Conservation (phyloP, 2,113 vertebrate genomes). For the Cygnus buccinator region DNA sequence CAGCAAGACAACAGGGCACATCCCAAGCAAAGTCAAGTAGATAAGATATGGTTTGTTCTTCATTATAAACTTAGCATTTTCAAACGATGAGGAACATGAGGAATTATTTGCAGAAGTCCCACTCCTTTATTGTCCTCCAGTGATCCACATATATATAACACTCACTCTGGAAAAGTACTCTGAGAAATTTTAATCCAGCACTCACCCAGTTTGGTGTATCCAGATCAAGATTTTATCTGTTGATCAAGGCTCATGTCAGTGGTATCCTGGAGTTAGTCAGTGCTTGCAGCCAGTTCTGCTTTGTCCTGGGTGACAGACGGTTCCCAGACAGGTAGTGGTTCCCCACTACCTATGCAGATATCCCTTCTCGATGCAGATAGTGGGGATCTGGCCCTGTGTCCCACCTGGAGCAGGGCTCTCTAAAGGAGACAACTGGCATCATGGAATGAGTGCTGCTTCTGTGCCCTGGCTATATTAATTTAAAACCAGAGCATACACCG, state of each 20-base stretch:
- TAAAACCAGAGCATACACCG: neutral
- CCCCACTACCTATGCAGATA: neutral
- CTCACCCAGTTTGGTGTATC: neutral
- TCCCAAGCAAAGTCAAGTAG: neutral
- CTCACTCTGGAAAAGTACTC: neutral
- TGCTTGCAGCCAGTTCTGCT: neutral
- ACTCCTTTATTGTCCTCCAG: neutral
- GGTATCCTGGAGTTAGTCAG: neutral
- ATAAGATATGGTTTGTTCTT: neutral
- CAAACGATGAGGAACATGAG: neutral
- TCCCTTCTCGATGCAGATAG: accelerated
- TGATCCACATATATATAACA: neutral
- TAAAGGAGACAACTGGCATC: neutral
- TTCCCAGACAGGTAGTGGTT: neutral
- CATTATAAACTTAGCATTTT: neutral
- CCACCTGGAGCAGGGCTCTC: neutral
- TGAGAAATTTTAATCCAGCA: neutral
- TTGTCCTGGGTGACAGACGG: neutral
- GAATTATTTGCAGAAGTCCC: neutral
- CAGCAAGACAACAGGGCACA: neutral
- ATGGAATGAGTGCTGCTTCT: neutral
- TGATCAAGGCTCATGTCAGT: neutral
- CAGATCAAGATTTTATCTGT: neutral
- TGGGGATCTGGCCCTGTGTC: accelerated
- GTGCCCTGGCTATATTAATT: neutral